Percentiles rank a stretch among this genome's conserved stretches.
phyloP scores from a whole-genome alignment of 2,797 vertebrate species.

The Harpagifer antarcticus region DNA sequence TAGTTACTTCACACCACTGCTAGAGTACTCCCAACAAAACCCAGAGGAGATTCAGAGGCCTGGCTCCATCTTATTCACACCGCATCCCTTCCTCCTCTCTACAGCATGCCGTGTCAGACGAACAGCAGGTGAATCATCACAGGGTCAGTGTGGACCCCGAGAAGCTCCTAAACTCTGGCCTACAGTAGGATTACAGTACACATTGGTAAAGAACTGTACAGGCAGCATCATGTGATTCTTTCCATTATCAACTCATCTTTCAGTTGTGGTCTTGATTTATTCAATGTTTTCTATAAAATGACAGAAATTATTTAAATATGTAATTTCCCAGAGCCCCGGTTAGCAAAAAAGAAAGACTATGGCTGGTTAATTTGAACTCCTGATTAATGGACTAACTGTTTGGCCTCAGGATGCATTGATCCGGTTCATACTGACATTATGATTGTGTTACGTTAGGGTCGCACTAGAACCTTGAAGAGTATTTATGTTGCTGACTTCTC shows the following conservation, averaged over 20 bases:
- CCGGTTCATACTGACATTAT: background rate
- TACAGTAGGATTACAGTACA: too few species aligned
- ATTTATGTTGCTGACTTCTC: too few species aligned
- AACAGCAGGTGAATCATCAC: slow-evolving; percentile 14
- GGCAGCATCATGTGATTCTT: background rate
- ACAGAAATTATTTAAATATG: background rate
- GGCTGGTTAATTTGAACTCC: too few species aligned
- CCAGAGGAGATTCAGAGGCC: background rate
- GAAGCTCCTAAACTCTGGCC: background rate
- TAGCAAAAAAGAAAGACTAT: background rate
- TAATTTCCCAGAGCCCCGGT: too few species aligned
- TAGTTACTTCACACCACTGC: too few species aligned
- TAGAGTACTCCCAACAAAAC: too few species aligned
- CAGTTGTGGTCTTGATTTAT: background rate
- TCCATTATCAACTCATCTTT: background rate
- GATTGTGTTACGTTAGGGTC: too few species aligned
- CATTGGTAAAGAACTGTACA: background rate
- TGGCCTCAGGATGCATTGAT: background rate
- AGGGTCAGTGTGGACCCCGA: background rate
- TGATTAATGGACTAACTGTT: background rate
- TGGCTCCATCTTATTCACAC: background rate
- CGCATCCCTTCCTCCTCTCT: background rate
- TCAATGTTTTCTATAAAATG: background rate
- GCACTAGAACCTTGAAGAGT: too few species aligned
- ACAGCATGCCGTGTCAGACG: background rate